Conservation (phyloP, 2,888 invertebrate genomes). For the Theretra japonica region DNA sequence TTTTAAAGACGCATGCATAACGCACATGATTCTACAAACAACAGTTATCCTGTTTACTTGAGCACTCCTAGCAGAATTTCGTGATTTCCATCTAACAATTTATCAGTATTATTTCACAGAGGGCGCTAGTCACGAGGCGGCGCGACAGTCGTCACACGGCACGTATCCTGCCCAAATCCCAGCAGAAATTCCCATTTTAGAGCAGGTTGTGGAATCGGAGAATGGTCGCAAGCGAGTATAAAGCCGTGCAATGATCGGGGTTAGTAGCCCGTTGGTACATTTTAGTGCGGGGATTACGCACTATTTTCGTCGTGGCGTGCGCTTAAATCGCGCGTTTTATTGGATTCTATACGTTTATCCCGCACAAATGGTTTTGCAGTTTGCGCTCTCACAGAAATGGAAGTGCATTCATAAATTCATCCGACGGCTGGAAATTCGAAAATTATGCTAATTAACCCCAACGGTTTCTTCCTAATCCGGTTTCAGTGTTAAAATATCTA, state of each 20-base stretch:
- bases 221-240: conserved; percentile 24
- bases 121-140: neutral
- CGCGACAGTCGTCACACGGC: neutral
- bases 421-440: conserved; percentile 49
- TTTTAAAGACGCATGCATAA: no score
- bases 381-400: conserved; percentile 28
- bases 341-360: conserved; percentile 54
- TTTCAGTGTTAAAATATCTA: conserved; percentile 49
- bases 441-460: conserved; percentile 49
- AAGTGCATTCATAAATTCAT: conserved; percentile 45
- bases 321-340: conserved; percentile 57
- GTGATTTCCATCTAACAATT: neutral
- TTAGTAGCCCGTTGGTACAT: conserved; percentile 48
- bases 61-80: neutral
- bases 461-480: conserved; percentile 46
- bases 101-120: neutral
- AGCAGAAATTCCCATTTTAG: conserved; percentile 19
- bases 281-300: conserved; percentile 58
- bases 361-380: conserved; percentile 49
- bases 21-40: neutral
- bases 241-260: conserved; percentile 45
- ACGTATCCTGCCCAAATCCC: neutral
- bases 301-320: conserved; percentile 51
- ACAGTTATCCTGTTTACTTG: neutral
- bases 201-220: conserved; percentile 19